These are phyloP conservation scores for Apeira syringaria DNA, from an alignment of 2,888 invertebrate genomes.

Conservation along the genomic window DNA sequence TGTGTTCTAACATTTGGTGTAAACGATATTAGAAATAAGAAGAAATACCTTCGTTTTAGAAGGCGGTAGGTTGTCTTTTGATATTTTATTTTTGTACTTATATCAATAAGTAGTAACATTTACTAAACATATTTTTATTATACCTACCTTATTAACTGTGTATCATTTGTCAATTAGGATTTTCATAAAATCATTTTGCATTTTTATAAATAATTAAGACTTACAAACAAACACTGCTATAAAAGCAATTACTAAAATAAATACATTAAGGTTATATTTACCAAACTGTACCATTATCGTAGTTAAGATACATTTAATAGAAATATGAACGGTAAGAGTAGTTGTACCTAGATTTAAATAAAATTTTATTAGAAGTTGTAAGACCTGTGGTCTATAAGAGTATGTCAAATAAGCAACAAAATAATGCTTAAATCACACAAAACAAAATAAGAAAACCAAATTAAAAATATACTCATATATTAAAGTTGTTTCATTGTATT, in stretches of 20 bases:
- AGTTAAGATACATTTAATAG: not conserved
- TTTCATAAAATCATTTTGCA: conserved; percentile 9
- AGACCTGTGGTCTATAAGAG: conserved; percentile 77
- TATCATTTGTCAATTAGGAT: not conserved
- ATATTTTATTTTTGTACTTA: conserved; percentile 11
- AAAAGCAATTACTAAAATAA: conserved; percentile 8
- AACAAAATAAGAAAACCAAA: conserved; percentile 38
- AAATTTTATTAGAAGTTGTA: conserved; percentile 40
- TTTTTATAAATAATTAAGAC: not conserved
- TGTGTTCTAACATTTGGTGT: not conserved
- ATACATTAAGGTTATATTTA: not conserved
- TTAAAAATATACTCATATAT: conserved; percentile 30
- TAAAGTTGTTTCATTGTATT: too few species aligned
- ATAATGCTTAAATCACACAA: conserved; percentile 12
- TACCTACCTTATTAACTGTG: not conserved
- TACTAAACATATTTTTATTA: too few species aligned
- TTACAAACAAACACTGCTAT: conserved; percentile 16
- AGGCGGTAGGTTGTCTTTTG: conserved; percentile 22
- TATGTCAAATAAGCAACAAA: conserved; percentile 48
- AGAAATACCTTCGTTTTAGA: conserved; percentile 36
- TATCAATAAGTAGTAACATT: not conserved
- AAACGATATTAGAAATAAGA: not conserved
- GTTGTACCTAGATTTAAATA: conserved; percentile 1
- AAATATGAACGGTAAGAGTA: not conserved
- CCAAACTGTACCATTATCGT: too few species aligned